phyloP scores from a whole-genome alignment of 2,888 invertebrate species.

The Caenorhabditis sulstoni region DNA sequence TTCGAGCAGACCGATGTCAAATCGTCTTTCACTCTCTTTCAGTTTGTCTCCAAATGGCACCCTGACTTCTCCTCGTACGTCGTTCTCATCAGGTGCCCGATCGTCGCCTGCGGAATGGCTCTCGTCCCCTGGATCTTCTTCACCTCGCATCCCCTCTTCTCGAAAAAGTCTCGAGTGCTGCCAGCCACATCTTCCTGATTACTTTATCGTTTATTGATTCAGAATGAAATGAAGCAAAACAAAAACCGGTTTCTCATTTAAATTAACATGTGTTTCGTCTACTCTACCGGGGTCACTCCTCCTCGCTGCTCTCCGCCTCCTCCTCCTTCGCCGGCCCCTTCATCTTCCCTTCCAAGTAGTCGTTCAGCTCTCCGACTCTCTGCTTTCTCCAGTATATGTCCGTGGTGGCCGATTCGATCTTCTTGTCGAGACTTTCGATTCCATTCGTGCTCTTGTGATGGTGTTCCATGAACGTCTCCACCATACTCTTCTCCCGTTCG shows the following conservation, averaged over 20 bases:
- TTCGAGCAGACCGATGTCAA: too few relatives aligned
- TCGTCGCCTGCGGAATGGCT: neutral
- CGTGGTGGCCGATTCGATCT: constrained; percentile 57
- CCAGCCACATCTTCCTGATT: neutral
- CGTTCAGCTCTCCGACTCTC: constrained; percentile 27
- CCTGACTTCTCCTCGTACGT: constrained; percentile 9
- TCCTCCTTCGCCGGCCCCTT: constrained; percentile 52
- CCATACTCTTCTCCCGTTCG: constrained; percentile 53
- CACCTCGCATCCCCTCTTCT: constrained; percentile 18
- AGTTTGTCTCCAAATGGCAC: constrained; percentile 1
- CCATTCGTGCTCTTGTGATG: constrained; percentile 54
- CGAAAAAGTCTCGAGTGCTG: neutral
- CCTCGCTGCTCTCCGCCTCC: constrained; percentile 44
- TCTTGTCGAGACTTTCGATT: constrained; percentile 42
- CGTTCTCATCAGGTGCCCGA: constrained; percentile 1
- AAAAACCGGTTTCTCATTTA: too few relatives aligned
- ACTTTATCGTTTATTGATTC: neutral
- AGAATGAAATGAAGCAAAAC: neutral
- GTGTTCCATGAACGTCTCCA: constrained; percentile 55
- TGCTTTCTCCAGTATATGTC: constrained; percentile 59
- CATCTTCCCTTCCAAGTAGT: constrained; percentile 61
- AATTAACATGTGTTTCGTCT: too few relatives aligned
- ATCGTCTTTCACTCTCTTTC: neutral
- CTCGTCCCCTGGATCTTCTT: constrained; percentile 25
- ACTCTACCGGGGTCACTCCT: neutral